Evolutionary conservation across 2,888 invertebrate genomes (phyloP), one percentile per base, ranked within the genome.

Genomic region (Cryptus viduatorius): DNA sequence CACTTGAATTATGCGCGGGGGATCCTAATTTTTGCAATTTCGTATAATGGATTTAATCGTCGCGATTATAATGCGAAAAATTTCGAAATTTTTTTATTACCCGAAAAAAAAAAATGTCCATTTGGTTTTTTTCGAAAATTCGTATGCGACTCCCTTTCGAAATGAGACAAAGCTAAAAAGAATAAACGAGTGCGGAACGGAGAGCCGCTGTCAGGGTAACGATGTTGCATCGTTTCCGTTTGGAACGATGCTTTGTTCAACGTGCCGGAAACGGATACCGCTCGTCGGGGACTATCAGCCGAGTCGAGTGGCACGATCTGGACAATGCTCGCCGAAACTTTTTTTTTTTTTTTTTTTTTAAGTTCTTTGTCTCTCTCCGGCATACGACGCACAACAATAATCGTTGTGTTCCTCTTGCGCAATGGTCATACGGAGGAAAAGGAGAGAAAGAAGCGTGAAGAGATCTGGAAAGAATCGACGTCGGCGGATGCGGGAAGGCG

Each of bases 261-360:
- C 89, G 86, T 73, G 77, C 83, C 90, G 92, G 93, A 93, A 93
- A 89, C 92, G 93, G 93, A 92, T 92, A 91, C 91, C 93, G 92
- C 92, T 93, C 92, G 92, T 93, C 93, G 92, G 90, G 90, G 89
- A 90, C 89, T 90, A 92, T 91, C 91, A 90, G 89, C 87, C 88
- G 83, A 50, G 37, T 84, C 85, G 76, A 79, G 85, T 84, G 71
- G 78, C 71, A 75, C 69, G 64, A 79, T 61, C 69, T 86, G 82
- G 77, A 86, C 86, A 87, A 85, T 85, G 78, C 84, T 82, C 64
- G 64, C 68, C 81, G 72, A 82, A 50, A 79, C 53, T 59, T 73
- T 42, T 37, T 37, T 68, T 72, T 31, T 46, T 50, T 16, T 56
- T 48, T 42, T n/a, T 46, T 50, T 16, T 56, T 48, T 42, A 10